phyloP scores from a whole-genome alignment of 2,113 vertebrate genomes.

The Apaloderma vittatum region DNA sequence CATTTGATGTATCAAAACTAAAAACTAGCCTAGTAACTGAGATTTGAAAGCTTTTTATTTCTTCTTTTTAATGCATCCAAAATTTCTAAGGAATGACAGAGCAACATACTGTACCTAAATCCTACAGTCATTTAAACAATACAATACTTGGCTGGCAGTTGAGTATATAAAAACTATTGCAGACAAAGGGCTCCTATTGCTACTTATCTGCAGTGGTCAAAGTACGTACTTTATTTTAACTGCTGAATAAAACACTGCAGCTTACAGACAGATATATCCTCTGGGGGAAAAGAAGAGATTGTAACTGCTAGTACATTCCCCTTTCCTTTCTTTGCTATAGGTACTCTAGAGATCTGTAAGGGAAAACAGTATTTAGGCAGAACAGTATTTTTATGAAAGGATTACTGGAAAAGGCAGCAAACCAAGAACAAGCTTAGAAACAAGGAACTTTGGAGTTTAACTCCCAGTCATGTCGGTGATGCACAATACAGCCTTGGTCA shows the following conservation, averaged over 20 bases:
- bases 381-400: background rate
- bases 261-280: background rate
- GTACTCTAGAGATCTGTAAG: background rate
- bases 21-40: background rate
- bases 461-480: background rate
- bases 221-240: constrained; percentile 1
- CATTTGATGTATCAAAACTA: background rate
- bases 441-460: background rate
- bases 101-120: background rate
- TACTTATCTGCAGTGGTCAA: background rate
- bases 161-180: background rate
- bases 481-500: background rate
- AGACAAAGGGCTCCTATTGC: background rate
- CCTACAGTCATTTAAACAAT: background rate
- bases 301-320: background rate
- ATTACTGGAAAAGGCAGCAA: background rate
- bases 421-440: background rate
- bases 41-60: background rate
- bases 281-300: background rate
- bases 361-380: background rate
- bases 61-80: background rate
- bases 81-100: background rate
- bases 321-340: constrained; percentile 1
- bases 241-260: background rate
- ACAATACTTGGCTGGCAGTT: background rate